phyloP scores from a whole-genome alignment of 2,113 vertebrate genomes.

The Toxostoma redivivum region DNA sequence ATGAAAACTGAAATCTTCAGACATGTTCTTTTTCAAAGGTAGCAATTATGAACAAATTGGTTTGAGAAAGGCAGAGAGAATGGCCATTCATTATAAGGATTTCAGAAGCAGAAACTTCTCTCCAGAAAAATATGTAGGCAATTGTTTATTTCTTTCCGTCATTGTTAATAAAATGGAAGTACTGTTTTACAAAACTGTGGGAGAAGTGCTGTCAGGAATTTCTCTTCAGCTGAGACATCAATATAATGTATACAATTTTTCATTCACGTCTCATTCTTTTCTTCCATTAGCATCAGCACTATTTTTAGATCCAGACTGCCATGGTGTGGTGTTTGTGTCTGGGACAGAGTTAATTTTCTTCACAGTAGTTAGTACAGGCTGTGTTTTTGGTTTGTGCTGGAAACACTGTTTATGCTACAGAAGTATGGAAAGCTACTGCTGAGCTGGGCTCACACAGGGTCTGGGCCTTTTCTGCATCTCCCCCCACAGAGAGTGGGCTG shows the following conservation, averaged over 20 bases:
- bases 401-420: neutral
- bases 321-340: neutral
- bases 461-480: neutral
- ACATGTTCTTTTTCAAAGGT: neutral
- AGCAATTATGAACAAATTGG: neutral
- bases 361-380: neutral
- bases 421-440: neutral
- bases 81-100: neutral
- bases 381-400: neutral
- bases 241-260: neutral
- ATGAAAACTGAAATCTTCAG: neutral
- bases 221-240: neutral
- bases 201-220: neutral
- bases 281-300: neutral
- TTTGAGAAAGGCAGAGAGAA: neutral
- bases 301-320: neutral
- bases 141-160: neutral
- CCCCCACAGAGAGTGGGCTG: neutral
- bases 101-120: neutral
- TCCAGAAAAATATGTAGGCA: neutral
- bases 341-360: neutral
- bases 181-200: neutral
- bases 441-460: neutral
- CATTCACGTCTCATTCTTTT: neutral
- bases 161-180: neutral